Conservation (phyloP, 2,797 vertebrate species). For the Argya squamiceps region DNA sequence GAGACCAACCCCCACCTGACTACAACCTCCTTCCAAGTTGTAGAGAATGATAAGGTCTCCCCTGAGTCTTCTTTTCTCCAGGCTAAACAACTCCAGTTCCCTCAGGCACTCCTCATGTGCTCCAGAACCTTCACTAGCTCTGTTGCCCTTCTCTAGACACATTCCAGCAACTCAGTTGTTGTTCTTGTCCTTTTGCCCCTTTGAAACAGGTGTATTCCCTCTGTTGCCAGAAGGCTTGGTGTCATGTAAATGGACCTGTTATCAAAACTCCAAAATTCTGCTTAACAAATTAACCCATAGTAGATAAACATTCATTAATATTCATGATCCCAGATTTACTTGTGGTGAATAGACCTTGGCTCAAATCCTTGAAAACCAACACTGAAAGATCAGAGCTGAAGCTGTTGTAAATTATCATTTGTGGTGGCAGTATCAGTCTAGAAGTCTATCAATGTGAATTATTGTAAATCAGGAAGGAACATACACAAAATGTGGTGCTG, state of each 20-base stretch:
- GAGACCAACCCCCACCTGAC: not conserved
- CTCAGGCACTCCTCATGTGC: not conserved
- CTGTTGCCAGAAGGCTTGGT: not conserved
- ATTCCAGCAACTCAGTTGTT: not conserved
- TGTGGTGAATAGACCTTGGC: conserved; percentile 28
- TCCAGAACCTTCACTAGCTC: not conserved
- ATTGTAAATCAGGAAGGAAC: not conserved
- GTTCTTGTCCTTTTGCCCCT: not conserved
- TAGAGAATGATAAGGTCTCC: not conserved
- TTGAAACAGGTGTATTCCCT: not conserved
- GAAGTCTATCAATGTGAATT: conserved; percentile 14
- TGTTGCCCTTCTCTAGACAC: not conserved
- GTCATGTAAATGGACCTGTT: not conserved
- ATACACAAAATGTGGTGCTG: not conserved
- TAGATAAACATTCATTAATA: conserved; percentile 30
- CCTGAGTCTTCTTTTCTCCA: not conserved
- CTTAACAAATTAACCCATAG: conserved; percentile 8
- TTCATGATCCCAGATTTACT: conserved; percentile 1
- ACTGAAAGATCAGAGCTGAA: conserved; percentile 10
- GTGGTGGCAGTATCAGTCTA: not conserved
- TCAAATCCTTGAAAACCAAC: conserved; percentile 16
- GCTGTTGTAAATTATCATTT: not conserved
- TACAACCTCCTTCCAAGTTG: not conserved
- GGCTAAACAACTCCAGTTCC: not conserved
- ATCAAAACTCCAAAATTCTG: not conserved